Evolutionary conservation across 2,113 vertebrate genomes (phyloP).

Genomic region (Tetrao urogallus): DNA sequence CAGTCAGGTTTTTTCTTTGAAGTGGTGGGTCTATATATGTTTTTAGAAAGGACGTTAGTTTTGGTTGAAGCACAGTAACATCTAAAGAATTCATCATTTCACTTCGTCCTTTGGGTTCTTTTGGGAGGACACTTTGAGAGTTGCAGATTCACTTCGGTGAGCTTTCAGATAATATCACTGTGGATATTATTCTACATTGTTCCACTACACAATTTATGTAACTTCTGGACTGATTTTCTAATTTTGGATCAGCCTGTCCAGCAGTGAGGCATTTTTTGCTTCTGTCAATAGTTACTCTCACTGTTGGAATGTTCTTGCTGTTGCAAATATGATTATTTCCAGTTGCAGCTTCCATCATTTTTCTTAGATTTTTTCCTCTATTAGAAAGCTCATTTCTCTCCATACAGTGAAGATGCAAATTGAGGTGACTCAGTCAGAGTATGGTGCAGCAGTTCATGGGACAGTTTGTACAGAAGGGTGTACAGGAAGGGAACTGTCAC

Average conservation of each 20-base stretch:
- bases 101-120: background rate
- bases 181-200: background rate
- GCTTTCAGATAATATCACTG: background rate
- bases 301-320: too few relatives aligned
- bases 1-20: background rate
- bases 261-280: background rate
- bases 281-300: background rate
- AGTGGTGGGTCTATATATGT: rapidly evolving
- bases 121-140: background rate
- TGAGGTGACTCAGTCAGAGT: too few relatives aligned
- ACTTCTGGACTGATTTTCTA: background rate
- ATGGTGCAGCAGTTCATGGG: too few relatives aligned
- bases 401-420: background rate
- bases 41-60: background rate
- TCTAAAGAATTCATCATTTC: background rate
- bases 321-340: background rate
- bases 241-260: background rate
- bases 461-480: too few relatives aligned
- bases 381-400: background rate
- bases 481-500: too few relatives aligned
- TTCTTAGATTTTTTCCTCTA: background rate
- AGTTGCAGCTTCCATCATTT: background rate
- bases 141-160: background rate
- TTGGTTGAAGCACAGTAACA: background rate
- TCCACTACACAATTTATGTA: background rate